Base-by-base conservation (phyloP, 92 coral and sea anemone species). In the Actinernus sp. region DNA sequence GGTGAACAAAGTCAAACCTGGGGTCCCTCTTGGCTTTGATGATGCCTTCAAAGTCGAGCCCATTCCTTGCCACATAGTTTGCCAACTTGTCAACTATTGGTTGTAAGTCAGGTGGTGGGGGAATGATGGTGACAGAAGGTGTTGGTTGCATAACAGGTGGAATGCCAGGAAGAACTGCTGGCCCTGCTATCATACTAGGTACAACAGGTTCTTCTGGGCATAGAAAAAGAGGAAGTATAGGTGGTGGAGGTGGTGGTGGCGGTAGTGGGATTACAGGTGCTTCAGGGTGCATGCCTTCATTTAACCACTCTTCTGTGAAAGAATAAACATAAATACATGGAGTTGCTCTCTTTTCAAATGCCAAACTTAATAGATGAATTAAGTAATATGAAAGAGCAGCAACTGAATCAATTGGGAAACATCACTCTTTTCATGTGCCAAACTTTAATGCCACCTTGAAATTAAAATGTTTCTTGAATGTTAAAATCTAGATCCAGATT, bases 71-170 rank as follows among this genome's bases (percentile, higher is more conserved):
- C 29, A 87, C 98, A 65, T 94, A 94, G 29, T 40, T 71, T 11
- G 98, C 98, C 53, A 94, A 82, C 76, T 94, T 94, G 63, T 94
- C 98, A 57, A 92, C 89, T 20, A 94, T 91, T 9, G 97, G 98
- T 32, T 94, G 97, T 20, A 94, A 56, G 49, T 94, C 98, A 23
- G 98, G 98, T 13, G 98, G 97, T 18, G 98, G 98, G 14, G 98
- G 98, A 29, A 94, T 81, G 38, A 91, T 87, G n/a, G 76, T 76
- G 41, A 60, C 34, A 21, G 73, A 29, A 25, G 47, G 53, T 22
- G 50, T 38, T 10, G 66, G 47, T 36, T 62, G 78, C 51, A 71
- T 48, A 21, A 59, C 52, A 7, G 65, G 81, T 46, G 52, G 52
- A 4, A 45, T 23, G 6, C 52, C 52, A 9, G 22, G 52, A 18